These are phyloP conservation scores for Hirtodrosophila cameraria DNA, from an alignment of 2,888 invertebrate species.

Conservation along the genomic window DNA sequence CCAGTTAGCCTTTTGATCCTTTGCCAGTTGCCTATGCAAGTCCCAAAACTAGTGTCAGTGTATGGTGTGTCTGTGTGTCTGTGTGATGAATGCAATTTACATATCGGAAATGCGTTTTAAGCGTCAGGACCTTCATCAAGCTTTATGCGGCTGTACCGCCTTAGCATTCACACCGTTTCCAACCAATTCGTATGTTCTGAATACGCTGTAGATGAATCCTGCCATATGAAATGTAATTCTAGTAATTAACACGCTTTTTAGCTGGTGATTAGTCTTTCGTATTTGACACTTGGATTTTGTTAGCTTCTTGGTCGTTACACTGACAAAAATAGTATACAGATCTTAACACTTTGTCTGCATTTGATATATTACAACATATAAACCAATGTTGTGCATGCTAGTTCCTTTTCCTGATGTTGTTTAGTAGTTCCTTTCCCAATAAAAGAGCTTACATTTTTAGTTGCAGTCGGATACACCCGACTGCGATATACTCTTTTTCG, in stretches of 20 bases:
- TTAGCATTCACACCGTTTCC: too few species aligned
- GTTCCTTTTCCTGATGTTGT: too few species aligned
- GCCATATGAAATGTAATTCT: constrained; percentile 18
- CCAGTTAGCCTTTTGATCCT: constrained; percentile 19
- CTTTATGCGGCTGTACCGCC: not conserved
- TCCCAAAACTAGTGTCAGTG: constrained; percentile 10
- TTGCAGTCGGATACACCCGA: too few species aligned
- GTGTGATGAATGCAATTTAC: constrained; percentile 37
- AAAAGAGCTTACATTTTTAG: too few species aligned
- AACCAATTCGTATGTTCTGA: not conserved
- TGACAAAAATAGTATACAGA: too few species aligned
- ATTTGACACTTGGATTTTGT: constrained; percentile 7
- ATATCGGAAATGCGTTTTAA: constrained; percentile 29
- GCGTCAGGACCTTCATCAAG: not conserved
- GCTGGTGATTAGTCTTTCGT: constrained; percentile 13
- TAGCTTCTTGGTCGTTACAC: not conserved
- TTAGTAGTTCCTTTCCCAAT: too few species aligned
- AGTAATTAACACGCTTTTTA: constrained; percentile 21
- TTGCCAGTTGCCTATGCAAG: constrained; percentile 3
- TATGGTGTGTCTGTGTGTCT: constrained; percentile 8
- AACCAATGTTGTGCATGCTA: too few species aligned
- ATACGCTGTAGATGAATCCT: not conserved
- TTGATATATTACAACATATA: too few species aligned
- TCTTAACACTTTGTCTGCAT: too few species aligned
- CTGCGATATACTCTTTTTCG: too few species aligned